Evolutionary conservation across 2,797 vertebrate genomes (phyloP).

Genomic region (Pachyuromys duprasi): DNA sequence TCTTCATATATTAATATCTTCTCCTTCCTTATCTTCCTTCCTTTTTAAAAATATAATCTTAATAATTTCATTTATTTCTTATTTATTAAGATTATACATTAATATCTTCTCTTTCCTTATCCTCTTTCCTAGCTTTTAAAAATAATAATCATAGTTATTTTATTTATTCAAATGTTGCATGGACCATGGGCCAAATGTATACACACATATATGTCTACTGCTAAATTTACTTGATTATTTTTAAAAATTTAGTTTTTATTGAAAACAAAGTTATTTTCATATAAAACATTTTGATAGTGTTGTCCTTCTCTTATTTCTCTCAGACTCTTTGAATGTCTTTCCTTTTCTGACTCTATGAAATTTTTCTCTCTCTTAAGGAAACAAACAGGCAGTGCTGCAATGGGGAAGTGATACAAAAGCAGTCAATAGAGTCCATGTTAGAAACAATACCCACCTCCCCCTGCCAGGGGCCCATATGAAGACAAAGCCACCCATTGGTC

Average conservation of each 20-base stretch:
- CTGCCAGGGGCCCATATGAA: too few species aligned
- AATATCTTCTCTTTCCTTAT: neutral
- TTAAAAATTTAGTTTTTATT: neutral
- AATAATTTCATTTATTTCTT: neutral
- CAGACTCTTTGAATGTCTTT: neutral
- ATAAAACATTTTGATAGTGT: neutral
- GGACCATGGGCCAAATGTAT: too few species aligned
- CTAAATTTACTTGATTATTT: neutral
- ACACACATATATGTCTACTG: neutral
- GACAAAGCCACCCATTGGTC: too few species aligned
- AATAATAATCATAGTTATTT: neutral
- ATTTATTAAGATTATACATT: too few species aligned
- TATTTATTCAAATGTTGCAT: neutral
- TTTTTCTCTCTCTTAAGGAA: neutral
- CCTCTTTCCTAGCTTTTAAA: neutral
- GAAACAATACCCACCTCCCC: too few species aligned
- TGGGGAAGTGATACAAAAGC: too few species aligned
- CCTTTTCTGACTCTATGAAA: neutral
- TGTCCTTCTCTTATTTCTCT: neutral
- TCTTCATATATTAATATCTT: neutral
- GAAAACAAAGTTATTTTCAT: neutral
- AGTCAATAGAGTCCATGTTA: too few species aligned
- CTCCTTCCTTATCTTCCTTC: too few species aligned
- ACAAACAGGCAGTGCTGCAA: neutral
- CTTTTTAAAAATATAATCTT: neutral